These are phyloP conservation scores for Oreotragus oreotragus DNA, from an alignment of 2,113 vertebrate genomes.

Conservation along the genomic window DNA sequence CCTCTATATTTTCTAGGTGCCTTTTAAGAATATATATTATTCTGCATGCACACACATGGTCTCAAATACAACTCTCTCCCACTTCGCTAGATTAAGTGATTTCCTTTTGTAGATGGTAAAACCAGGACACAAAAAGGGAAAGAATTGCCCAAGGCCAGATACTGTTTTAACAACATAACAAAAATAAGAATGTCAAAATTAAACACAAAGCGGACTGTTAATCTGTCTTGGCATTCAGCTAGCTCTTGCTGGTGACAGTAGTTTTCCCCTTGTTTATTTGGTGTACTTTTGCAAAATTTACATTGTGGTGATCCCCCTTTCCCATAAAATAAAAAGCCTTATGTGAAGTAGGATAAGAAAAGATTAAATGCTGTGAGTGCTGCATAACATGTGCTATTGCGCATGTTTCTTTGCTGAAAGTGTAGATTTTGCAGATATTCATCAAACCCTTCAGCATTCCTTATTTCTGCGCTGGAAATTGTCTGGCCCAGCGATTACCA, in stretches of 20 bases:
- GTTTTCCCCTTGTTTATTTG: not conserved
- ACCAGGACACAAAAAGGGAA: not conserved
- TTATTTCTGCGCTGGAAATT: not conserved
- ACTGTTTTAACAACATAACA: not conserved
- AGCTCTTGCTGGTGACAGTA: not conserved
- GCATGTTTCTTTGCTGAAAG: not conserved
- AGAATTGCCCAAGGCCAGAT: not conserved
- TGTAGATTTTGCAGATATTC: not conserved
- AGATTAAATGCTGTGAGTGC: not conserved
- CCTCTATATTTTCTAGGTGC: not conserved
- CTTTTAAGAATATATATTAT: not conserved
- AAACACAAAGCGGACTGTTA: not conserved
- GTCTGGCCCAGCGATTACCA: not conserved
- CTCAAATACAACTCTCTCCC: not conserved
- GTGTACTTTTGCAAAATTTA: not conserved
- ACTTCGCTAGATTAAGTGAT: not conserved
- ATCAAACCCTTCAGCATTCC: not conserved
- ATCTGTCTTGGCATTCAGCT: not conserved
- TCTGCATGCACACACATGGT: not conserved
- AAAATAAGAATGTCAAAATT: not conserved
- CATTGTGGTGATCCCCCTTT: not conserved
- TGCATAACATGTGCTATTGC: not conserved
- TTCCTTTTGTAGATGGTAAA: not conserved
- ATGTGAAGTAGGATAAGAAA: not conserved
- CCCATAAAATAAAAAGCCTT: not conserved